These are phyloP conservation scores for Rotaria macrura DNA, from an alignment of 2,888 invertebrate species.

Conservation along the genomic window DNA sequence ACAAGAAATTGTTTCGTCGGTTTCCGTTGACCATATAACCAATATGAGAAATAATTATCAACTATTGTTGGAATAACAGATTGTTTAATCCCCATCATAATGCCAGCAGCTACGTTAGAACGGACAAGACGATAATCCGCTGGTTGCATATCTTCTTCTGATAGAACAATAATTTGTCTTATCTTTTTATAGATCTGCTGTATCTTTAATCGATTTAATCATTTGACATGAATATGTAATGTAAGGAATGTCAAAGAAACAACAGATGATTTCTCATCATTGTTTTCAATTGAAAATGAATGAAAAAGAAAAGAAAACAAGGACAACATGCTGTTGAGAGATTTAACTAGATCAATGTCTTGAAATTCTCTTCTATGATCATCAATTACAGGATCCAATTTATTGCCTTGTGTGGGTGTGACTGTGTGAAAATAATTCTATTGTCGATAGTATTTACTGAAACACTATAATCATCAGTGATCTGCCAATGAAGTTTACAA, in stretches of 20 bases:
- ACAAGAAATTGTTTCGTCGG: neutral
- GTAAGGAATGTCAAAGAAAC: neutral
- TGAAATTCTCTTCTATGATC: too few relatives aligned
- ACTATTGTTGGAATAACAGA: neutral
- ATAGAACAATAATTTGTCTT: neutral
- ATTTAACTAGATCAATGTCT: neutral
- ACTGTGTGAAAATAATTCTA: too few relatives aligned
- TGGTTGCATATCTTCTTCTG: neutral
- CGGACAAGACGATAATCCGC: neutral
- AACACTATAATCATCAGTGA: too few relatives aligned
- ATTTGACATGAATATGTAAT: neutral
- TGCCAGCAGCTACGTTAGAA: neutral
- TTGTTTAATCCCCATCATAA: neutral
- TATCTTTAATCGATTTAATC: neutral
- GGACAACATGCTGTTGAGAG: neutral
- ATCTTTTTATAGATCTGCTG: neutral
- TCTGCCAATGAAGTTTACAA: too few relatives aligned
- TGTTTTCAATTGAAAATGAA: neutral
- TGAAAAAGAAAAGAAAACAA: neutral
- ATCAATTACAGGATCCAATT: too few relatives aligned
- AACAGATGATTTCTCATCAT: neutral
- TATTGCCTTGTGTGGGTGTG: too few relatives aligned
- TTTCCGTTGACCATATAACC: constrained; percentile 13
- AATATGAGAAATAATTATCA: neutral
- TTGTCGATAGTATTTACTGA: too few relatives aligned